These are phyloP conservation scores for Heliconius erato DNA, from an alignment of 2,888 invertebrate genomes.

Conservation along the genomic window DNA sequence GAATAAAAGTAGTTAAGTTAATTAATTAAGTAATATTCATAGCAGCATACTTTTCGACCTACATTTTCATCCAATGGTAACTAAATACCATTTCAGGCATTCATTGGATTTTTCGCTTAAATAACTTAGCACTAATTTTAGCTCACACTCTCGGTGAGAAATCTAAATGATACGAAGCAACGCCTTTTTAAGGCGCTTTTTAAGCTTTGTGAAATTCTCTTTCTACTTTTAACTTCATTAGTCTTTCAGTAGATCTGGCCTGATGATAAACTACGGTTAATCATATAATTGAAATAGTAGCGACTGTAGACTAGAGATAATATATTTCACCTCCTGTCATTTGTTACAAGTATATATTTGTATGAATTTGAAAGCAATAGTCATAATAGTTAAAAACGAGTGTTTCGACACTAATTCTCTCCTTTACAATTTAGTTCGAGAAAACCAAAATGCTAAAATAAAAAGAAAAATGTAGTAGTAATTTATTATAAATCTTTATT, in stretches of 20 bases:
- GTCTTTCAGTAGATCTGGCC: conserved; percentile 9
- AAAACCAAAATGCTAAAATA: not conserved
- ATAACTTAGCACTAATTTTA: conserved; percentile 8
- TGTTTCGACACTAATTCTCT: not conserved
- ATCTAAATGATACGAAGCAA: not conserved
- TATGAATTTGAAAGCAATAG: not conserved
- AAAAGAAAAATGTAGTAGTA: not conserved
- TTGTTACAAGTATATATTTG: not conserved
- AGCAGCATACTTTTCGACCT: not conserved
- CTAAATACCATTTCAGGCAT: not conserved
- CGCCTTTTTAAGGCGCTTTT: not conserved
- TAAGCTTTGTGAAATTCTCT: not conserved
- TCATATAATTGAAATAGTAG: not conserved
- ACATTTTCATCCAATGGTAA: not conserved
- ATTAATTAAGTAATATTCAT: conserved; percentile 6
- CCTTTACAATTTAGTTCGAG: not conserved
- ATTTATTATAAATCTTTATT: not conserved
- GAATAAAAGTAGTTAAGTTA: not conserved
- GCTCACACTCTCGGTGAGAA: conserved; percentile 7
- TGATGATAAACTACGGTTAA: not conserved
- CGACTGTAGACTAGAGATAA: not conserved
- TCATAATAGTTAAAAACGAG: not conserved
- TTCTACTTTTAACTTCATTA: conserved; percentile 15
- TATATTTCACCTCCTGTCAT: not conserved
- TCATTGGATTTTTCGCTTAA: conserved; percentile 7